A percentile compares a stretch with the other conserved stretches of the same genome.
These are phyloP conservation scores for Drosophila truncata DNA, from an alignment of 1,140 invertebrate genomes.

Conservation along the genomic window DNA sequence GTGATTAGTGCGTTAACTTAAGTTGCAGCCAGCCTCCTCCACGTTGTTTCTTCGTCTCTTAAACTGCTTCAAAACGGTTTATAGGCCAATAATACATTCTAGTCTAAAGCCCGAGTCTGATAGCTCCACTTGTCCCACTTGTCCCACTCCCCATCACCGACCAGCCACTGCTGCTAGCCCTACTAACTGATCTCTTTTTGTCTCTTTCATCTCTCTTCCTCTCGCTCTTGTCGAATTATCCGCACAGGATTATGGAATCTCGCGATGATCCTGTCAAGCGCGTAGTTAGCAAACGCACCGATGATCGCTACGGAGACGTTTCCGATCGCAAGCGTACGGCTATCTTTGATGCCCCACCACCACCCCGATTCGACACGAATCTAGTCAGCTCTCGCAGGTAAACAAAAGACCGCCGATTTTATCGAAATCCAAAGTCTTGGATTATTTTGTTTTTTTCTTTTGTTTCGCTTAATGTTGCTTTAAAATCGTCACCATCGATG, in stretches of 20 bases:
- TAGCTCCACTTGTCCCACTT: constrained; percentile 2
- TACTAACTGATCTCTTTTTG: constrained; percentile 41
- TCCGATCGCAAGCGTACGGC: constrained; percentile 85
- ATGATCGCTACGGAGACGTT: constrained; percentile 82
- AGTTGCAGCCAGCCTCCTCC: constrained; percentile 59
- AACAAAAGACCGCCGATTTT: not conserved
- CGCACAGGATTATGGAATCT: constrained; percentile 78
- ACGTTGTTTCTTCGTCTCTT: constrained; percentile 72
- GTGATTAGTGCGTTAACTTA: constrained; percentile 65
- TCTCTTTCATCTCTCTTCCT: constrained; percentile 65
- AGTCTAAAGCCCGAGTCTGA: constrained; percentile 36
- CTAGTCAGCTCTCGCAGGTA: constrained; percentile 77
- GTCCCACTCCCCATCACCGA: not conserved
- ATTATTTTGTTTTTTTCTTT: not conserved
- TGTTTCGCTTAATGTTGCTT: too few relatives aligned
- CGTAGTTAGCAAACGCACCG: constrained; percentile 80
- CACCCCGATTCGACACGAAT: constrained; percentile 80
- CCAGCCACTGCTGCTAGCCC: not conserved
- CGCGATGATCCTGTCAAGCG: constrained; percentile 86
- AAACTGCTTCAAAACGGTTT: constrained; percentile 45
- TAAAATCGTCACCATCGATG: too few relatives aligned
- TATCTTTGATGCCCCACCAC: constrained; percentile 86
- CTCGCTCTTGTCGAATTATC: constrained; percentile 32
- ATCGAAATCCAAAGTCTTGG: not conserved
- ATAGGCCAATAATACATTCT: constrained; percentile 50